phyloP scores from a whole-genome alignment of 2,888 invertebrate species.

The Idaea dimidiata region DNA sequence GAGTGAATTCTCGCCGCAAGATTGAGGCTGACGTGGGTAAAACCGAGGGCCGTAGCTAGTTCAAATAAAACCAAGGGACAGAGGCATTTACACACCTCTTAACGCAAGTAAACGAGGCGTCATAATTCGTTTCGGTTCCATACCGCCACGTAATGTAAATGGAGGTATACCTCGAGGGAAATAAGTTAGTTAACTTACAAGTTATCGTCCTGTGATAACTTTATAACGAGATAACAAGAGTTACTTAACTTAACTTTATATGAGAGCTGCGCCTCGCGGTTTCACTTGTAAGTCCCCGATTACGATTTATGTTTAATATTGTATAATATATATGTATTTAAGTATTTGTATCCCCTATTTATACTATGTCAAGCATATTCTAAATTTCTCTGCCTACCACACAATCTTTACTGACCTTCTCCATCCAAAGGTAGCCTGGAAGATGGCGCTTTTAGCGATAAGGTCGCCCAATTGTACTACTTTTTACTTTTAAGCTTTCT shows the following conservation, averaged over 20 bases:
- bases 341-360: too few relatives aligned
- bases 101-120: not conserved
- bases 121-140: not conserved
- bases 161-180: not conserved
- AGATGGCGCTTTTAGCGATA: too few relatives aligned
- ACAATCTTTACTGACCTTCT: too few relatives aligned
- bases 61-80: too few relatives aligned
- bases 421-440: too few relatives aligned
- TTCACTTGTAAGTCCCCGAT: not conserved
- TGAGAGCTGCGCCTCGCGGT: not conserved
- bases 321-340: too few relatives aligned
- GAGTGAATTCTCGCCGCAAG: too few relatives aligned
- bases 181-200: not conserved
- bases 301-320: too few relatives aligned
- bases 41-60: not conserved
- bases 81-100: not conserved
- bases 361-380: too few relatives aligned
- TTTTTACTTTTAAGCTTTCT: too few relatives aligned
- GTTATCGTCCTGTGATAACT: not conserved
- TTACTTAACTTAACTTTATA: not conserved
- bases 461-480: too few relatives aligned
- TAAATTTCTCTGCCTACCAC: too few relatives aligned
- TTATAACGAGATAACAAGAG: not conserved
- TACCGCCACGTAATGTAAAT: not conserved
- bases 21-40: not conserved